Evolutionary conservation across 2,888 invertebrate genomes (phyloP).

Genomic region (Eupithecia abbreviata): DNA sequence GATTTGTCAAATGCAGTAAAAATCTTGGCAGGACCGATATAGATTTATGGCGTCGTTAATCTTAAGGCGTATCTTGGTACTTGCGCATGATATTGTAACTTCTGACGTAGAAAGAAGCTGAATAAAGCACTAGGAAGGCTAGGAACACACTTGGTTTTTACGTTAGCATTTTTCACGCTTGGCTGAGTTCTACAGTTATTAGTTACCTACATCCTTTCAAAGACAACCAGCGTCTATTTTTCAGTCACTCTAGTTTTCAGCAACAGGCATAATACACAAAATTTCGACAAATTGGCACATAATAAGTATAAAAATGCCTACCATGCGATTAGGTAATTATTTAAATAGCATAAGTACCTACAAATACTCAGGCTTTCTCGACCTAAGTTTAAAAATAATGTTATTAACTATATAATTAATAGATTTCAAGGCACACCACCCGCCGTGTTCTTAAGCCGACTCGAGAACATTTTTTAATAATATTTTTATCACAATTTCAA

Average conservation of each 20-base stretch:
- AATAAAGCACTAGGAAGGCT: background rate
- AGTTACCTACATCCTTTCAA: background rate
- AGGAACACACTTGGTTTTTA: background rate
- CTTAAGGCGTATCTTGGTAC: constrained; percentile 20
- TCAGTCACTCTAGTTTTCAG: background rate
- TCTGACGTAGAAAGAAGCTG: constrained; percentile 5
- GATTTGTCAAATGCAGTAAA: constrained; percentile 40
- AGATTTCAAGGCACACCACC: background rate
- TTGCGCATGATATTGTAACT: background rate
- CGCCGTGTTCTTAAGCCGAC: no score
- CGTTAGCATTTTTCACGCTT: constrained; percentile 14
- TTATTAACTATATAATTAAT: background rate
- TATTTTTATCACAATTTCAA: background rate
- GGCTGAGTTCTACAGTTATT: background rate
- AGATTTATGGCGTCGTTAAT: constrained; percentile 42
- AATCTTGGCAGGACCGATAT: constrained; percentile 36
- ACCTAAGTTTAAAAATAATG: background rate
- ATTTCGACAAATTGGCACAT: background rate
- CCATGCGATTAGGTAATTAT: background rate
- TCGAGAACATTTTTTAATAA: no score
- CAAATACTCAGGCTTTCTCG: background rate
- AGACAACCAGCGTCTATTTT: background rate
- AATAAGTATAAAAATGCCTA: background rate
- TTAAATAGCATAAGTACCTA: background rate
- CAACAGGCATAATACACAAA: background rate